Percentiles rank a stretch among this genome's conserved stretches.
Evolutionary conservation across 2,888 invertebrate species (phyloP).

Genomic region (Idaea biselata): DNA sequence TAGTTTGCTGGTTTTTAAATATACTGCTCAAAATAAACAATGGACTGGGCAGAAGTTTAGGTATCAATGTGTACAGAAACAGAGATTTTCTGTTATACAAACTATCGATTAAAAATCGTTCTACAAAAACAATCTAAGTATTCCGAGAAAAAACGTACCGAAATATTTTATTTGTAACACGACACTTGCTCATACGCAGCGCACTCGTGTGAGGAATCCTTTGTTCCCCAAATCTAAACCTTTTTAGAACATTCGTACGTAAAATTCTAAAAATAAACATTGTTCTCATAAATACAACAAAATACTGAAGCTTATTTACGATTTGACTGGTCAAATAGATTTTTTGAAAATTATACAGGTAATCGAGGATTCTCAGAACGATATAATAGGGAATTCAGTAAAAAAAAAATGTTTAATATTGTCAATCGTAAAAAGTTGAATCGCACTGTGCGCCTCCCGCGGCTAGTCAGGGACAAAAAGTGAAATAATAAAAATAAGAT

Average conservation of each 20-base stretch:
- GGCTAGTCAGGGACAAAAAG: slow-evolving; percentile 72
- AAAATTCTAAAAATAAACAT: slow-evolving; percentile 48
- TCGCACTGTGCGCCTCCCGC: slow-evolving; percentile 73
- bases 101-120: not conserved
- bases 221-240: slow-evolving; percentile 9
- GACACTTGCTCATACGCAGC: slow-evolving; percentile 2
- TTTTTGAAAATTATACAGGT: slow-evolving; percentile 62
- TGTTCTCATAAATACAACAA: slow-evolving; percentile 65
- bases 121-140: not conserved
- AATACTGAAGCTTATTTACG: slow-evolving; percentile 70
- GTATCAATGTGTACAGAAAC: not conserved
- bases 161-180: not conserved
- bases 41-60: not conserved
- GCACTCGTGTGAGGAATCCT: not conserved
- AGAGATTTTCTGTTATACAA: not conserved
- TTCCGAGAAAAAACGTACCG: not conserved
- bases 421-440: slow-evolving; percentile 77
- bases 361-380: slow-evolving; percentile 69
- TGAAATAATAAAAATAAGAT: slow-evolving; percentile 72
- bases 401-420: slow-evolving; percentile 56
- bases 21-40: slow-evolving; percentile 2
- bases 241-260: slow-evolving; percentile 13
- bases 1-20: slow-evolving; percentile 30
- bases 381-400: slow-evolving; percentile 53
- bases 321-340: slow-evolving; percentile 72